Percentiles rank a stretch among this genome's conserved stretches.
Conservation (phyloP, 64 coral and sea anemone genomes). For the Pachyseris speciosa region DNA sequence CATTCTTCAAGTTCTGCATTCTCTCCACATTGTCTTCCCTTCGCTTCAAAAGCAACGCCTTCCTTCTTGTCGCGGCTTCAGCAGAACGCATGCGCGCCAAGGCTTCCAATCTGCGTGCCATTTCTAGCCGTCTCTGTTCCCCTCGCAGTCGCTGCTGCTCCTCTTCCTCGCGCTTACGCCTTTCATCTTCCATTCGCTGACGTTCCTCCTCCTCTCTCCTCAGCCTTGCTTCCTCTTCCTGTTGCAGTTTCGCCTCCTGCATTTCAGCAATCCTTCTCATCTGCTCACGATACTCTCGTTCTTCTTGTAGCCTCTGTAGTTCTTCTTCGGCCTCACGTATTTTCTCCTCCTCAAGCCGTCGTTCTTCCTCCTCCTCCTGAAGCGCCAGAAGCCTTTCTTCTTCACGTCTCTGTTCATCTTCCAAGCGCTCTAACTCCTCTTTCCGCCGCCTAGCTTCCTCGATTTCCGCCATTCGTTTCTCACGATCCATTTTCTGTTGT, state of each 20-base stretch:
- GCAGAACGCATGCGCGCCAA: conserved; percentile 79
- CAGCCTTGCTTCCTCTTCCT: conserved; percentile 78
- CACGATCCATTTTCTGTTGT: conserved; percentile 78
- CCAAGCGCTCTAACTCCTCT: conserved; percentile 74
- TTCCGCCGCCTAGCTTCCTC: conserved; percentile 64
- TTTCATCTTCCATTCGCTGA: conserved; percentile 75
- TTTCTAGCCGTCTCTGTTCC: conserved; percentile 85
- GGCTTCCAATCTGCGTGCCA: conserved; percentile 77
- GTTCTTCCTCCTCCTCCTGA: conserved; percentile 82
- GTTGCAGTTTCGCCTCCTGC: conserved; percentile 81
- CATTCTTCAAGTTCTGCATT: conserved; percentile 62
- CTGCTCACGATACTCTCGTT: conserved; percentile 88
- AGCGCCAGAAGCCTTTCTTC: conserved; percentile 70
- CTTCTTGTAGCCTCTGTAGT: conserved; percentile 77
- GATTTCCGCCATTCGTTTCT: conserved; percentile 79
- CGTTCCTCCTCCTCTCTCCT: conserved; percentile 80
- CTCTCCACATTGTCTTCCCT: conserved; percentile 84
- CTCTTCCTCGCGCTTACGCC: conserved; percentile 66
- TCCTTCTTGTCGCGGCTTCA: conserved; percentile 72
- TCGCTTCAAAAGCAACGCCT: conserved; percentile 67
- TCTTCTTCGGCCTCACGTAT: conserved; percentile 95
- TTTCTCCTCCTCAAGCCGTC: conserved; percentile 79
- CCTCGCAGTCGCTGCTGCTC: conserved; percentile 45
- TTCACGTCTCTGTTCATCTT: conserved; percentile 78
- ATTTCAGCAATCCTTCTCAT: conserved; percentile 95